These are phyloP conservation scores for Oplegnathus fasciatus DNA, from an alignment of 2,113 vertebrate species.

Conservation along the genomic window DNA sequence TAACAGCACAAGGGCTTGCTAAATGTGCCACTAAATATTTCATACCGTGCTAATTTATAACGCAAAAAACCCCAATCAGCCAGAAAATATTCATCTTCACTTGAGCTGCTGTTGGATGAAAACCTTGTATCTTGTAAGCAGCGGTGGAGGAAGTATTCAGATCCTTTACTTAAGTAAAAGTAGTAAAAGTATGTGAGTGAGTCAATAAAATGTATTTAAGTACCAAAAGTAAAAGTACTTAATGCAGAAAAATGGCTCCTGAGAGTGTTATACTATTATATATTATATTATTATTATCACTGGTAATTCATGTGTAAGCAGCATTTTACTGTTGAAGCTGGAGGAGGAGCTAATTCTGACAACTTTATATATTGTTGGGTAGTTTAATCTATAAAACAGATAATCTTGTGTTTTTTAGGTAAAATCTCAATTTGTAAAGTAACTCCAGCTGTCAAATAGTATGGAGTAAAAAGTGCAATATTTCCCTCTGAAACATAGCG, in stretches of 20 bases:
- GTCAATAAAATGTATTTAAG: no score
- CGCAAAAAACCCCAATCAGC: constrained; percentile 24
- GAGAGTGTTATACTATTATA: not conserved
- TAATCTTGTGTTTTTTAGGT: not conserved
- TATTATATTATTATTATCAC: not conserved
- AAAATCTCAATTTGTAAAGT: not conserved
- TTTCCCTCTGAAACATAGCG: not conserved
- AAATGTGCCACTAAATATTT: constrained; percentile 58
- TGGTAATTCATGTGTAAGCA: no score
- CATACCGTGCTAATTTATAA: constrained; percentile 38
- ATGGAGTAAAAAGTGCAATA: not conserved
- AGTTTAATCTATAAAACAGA: not conserved
- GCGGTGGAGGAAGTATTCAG: not conserved
- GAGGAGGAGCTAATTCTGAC: not conserved
- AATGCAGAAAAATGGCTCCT: not conserved
- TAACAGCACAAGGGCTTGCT: constrained; percentile 25
- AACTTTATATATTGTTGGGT: no score
- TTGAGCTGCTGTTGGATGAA: not conserved
- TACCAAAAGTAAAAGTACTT: no score
- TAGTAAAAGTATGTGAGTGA: no score
- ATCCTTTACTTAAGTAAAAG: not conserved
- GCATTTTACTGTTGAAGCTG: not conserved
- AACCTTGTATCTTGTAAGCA: not conserved
- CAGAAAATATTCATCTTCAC: not conserved
- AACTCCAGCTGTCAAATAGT: not conserved